Evolutionary conservation across 2,113 vertebrate species (phyloP).

Genomic region (Pimephales promelas): DNA sequence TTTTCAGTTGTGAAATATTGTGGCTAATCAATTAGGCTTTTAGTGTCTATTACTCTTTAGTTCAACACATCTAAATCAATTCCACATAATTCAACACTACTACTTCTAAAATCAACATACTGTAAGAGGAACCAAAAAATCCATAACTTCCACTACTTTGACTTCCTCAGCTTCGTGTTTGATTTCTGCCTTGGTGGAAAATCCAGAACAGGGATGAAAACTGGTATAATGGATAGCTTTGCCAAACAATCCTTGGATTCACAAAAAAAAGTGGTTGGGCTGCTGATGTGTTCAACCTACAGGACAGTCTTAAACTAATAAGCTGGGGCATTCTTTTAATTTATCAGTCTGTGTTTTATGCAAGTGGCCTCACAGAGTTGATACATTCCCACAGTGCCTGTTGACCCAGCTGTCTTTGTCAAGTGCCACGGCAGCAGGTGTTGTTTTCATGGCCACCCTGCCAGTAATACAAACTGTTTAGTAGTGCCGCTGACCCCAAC

Average conservation of each 20-base stretch:
- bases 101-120: neutral
- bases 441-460: slow-evolving; percentile 99
- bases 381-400: slow-evolving; percentile 98
- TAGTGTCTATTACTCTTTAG: neutral
- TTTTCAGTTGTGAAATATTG: neutral
- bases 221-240: neutral
- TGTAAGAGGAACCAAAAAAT: neutral
- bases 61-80: neutral
- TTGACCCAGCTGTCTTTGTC: slow-evolving; percentile 99
- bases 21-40: neutral
- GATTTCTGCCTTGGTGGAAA: neutral
- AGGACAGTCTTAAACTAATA: slow-evolving; percentile 78
- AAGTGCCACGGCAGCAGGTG: slow-evolving; percentile 93
- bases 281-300: slow-evolving; percentile 59
- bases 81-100: neutral
- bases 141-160: neutral
- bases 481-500: slow-evolving; percentile 93
- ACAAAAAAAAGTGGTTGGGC: slow-evolving; percentile 60
- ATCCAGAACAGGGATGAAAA: neutral
- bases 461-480: slow-evolving; percentile 98
- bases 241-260: neutral
- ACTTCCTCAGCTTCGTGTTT: neutral
- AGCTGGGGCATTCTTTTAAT: slow-evolving; percentile 74
- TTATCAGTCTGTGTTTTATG: slow-evolving; percentile 82
- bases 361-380: slow-evolving; percentile 87